Evolutionary conservation across 2,797 vertebrate species (phyloP).

Genomic region (Sternarchorhynchus goeldii): DNA sequence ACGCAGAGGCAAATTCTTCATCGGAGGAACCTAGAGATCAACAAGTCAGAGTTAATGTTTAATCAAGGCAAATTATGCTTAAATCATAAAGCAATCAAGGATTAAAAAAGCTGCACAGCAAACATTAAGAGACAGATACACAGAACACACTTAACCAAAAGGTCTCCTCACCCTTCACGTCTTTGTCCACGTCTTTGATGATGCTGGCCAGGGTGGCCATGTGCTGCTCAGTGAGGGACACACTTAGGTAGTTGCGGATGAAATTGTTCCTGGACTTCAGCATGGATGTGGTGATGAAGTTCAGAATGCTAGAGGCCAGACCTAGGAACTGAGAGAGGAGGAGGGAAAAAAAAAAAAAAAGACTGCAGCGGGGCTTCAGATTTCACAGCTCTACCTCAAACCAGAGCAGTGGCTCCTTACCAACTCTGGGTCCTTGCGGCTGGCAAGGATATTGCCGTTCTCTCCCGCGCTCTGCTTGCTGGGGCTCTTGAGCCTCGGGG

Average conservation of each 20-base stretch:
- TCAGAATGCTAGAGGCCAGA: slow-evolving; percentile 95
- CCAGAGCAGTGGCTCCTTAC: slow-evolving; percentile 69
- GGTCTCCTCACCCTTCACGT: slow-evolving; percentile 86
- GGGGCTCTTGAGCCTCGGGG: slow-evolving; percentile 92
- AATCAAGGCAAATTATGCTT: too few relatives aligned
- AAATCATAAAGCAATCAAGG: too few relatives aligned
- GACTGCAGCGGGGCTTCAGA: neutral
- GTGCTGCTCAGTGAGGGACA: slow-evolving; percentile 94
- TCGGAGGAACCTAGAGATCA: slow-evolving; percentile 84
- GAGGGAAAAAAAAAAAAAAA: neutral
- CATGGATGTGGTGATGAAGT: slow-evolving; percentile 97
- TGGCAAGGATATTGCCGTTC: slow-evolving; percentile 97
- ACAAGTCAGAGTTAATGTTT: neutral
- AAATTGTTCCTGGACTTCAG: slow-evolving; percentile 97
- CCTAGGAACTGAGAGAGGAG: slow-evolving; percentile 84
- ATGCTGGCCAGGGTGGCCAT: slow-evolving; percentile 97
- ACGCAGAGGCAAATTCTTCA: slow-evolving; percentile 93
- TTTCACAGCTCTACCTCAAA: neutral
- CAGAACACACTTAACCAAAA: neutral
- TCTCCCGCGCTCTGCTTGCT: slow-evolving; percentile 90
- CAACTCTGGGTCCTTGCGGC: slow-evolving; percentile 96
- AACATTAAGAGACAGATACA: neutral
- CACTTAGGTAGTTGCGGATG: slow-evolving; percentile 97
- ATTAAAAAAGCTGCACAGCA: neutral
- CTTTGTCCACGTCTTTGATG: slow-evolving; percentile 99